Percentiles rank a stretch among this genome's conserved stretches.
Evolutionary conservation across 2,888 invertebrate genomes (phyloP).

Genomic region (Dioctria rufipes): DNA sequence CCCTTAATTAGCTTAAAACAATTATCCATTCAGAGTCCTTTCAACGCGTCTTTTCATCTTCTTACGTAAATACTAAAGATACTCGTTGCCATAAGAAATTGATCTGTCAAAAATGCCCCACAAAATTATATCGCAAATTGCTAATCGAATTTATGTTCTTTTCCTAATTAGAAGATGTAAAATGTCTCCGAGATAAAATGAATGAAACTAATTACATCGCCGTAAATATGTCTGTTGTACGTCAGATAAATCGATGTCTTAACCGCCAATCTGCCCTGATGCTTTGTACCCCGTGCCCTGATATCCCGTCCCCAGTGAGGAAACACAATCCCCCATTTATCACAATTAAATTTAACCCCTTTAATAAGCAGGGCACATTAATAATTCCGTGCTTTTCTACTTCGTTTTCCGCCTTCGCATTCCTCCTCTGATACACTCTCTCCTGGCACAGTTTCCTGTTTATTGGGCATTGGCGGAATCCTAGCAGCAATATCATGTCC

Average conservation of each 20-base stretch:
- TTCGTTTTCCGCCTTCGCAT: not conserved
- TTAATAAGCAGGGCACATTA: slow-evolving; percentile 57
- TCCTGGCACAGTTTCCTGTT: slow-evolving; percentile 10
- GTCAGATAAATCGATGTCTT: slow-evolving; percentile 58
- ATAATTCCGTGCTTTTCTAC: slow-evolving; percentile 49
- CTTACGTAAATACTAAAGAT: too few species aligned
- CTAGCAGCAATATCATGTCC: not conserved
- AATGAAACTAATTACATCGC: slow-evolving; percentile 34
- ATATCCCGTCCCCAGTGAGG: slow-evolving; percentile 10
- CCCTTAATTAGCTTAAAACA: too few species aligned
- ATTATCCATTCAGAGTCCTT: too few species aligned
- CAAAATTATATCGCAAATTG: too few species aligned
- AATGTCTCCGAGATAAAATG: slow-evolving; percentile 29
- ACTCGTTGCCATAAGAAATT: too few species aligned
- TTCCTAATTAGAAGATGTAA: not conserved
- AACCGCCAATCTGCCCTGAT: slow-evolving; percentile 54
- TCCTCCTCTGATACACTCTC: not conserved
- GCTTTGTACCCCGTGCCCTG: too few species aligned
- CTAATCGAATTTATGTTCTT: too few species aligned
- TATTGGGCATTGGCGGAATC: not conserved
- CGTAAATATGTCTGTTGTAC: slow-evolving; percentile 43
- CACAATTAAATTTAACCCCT: slow-evolving; percentile 60
- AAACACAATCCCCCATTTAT: slow-evolving; percentile 56
- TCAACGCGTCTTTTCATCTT: too few species aligned
- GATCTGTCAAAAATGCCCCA: too few species aligned